A percentile compares a stretch with the other conserved stretches of the same genome.
phyloP scores from a whole-genome alignment of 1,140 invertebrate species.

The Zaprionus camerounensis region DNA sequence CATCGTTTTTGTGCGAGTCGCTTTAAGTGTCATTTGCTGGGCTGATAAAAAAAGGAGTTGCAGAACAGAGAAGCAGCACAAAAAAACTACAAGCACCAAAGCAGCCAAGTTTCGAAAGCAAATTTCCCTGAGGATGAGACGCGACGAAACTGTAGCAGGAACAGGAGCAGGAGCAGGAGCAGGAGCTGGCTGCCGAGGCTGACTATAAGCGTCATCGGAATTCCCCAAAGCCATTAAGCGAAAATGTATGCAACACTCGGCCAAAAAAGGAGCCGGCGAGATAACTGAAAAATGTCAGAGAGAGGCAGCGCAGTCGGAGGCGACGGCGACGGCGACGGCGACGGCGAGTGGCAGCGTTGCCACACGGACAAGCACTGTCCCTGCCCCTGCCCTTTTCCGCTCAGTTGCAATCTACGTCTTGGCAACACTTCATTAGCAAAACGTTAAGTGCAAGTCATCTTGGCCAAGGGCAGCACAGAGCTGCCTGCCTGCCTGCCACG shows the following conservation, averaged over 20 bases:
- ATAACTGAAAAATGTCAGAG: constrained; percentile 77
- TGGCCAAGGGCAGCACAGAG: constrained; percentile 14
- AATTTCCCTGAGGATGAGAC: constrained; percentile 76
- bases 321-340: neutral
- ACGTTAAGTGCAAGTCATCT: constrained; percentile 43
- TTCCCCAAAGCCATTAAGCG: constrained; percentile 82
- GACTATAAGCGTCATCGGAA: constrained; percentile 81
- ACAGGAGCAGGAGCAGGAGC: neutral
- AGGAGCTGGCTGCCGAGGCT: constrained; percentile 31
- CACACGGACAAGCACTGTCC: neutral
- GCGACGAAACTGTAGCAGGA: constrained; percentile 19
- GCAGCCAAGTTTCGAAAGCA: constrained; percentile 70
- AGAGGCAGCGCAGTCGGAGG: neutral
- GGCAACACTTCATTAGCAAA: constrained; percentile 81
- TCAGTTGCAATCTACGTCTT: constrained; percentile 42
- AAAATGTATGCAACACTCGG: constrained; percentile 78
- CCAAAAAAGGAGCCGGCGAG: constrained; percentile 37
- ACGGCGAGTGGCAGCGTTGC: neutral
- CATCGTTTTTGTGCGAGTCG: constrained; percentile 25
- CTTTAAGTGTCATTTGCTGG: constrained; percentile 65
- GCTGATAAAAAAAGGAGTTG: neutral
- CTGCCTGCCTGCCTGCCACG: constrained; percentile 10
- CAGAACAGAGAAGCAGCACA: neutral
- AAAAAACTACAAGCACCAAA: constrained; percentile 5
- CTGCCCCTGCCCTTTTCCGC: too few species aligned